Base-by-base conservation (phyloP, 2,888 invertebrate genomes). In the Dioctria rufipes region DNA sequence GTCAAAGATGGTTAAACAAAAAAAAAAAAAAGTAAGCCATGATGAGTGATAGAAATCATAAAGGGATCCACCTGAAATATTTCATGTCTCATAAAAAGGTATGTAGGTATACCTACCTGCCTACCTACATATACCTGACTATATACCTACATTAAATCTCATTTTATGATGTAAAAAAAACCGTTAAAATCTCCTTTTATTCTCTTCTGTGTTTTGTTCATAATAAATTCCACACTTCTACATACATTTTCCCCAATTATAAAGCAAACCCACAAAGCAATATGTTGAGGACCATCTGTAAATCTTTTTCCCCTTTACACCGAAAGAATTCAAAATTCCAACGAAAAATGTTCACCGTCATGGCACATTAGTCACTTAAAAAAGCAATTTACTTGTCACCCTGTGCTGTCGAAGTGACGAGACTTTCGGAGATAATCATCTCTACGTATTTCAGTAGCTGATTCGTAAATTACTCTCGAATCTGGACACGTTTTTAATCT, bases 361-460 rank as follows among this genome's bases (percentile, higher is more conserved):
- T 77, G 77, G 61, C 77, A 77, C 77, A 77, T 77, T 77, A 77
- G 77, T 63, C 77, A 63, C 61, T 63, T 63, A 61, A 77, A 77
- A 77, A 77, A 77, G 77, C 69, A 69, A 67, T 77, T 49, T 66
- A 79, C 65, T 67, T 79, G 67, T 79, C 78, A 78, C 78, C 78
- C 78, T 66, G 78, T 66, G 65, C 78, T 66, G 66, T 78, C 66
- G 78, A 78, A 49, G 80, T 42, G 79, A 86, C 79, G 73, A 80
- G 73, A 54, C 85, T 85, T 84, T 85, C 85, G 85, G 86, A 86
- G 87, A 87, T 87, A 87, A 87, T 86, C 86, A 87, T 87, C 87
- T 87, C 85, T 83, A 85, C 88, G 88, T 88, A 88, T 88, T 88
- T 88, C 88, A 88, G 88, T 88, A 88, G 88, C 88, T 86, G 88